These are phyloP conservation scores for Apamea anceps DNA, from an alignment of 2,888 invertebrate genomes.

Conservation along the genomic window DNA sequence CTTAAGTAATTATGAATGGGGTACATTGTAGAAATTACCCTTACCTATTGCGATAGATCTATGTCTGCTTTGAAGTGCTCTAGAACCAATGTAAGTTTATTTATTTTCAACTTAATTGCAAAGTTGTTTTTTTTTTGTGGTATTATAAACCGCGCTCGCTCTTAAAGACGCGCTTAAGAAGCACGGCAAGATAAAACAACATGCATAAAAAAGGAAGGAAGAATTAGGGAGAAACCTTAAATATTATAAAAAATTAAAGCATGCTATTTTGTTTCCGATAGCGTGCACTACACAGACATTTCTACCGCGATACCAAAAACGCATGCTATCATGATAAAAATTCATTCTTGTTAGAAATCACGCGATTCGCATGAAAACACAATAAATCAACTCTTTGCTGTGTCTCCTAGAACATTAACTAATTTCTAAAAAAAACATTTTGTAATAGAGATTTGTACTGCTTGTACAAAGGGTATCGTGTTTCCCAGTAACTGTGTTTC, in stretches of 20 bases:
- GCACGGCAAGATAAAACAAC: background rate
- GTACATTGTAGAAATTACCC: no score
- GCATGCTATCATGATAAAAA: conserved; percentile 30
- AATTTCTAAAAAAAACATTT: background rate
- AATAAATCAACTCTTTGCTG: conserved; percentile 41
- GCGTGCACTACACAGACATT: background rate
- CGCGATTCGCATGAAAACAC: conserved; percentile 22
- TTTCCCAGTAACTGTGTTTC: background rate
- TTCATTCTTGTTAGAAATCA: conserved; percentile 11
- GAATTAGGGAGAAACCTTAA: background rate
- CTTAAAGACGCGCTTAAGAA: background rate
- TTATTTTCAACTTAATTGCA: background rate
- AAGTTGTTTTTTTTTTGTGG: background rate
- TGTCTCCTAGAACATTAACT: background rate
- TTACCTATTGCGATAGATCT: background rate
- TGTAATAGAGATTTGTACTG: no score
- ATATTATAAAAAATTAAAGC: background rate
- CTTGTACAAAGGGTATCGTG: no score
- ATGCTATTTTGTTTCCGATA: background rate
- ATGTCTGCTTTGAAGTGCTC: background rate
- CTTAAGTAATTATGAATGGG: background rate
- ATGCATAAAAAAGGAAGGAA: background rate
- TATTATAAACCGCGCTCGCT: background rate
- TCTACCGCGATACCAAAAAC: conserved; percentile 2
- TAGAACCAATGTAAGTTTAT: background rate